phyloP scores from a whole-genome alignment of 2,113 vertebrate species.

The Gopherus flavomarginatus region DNA sequence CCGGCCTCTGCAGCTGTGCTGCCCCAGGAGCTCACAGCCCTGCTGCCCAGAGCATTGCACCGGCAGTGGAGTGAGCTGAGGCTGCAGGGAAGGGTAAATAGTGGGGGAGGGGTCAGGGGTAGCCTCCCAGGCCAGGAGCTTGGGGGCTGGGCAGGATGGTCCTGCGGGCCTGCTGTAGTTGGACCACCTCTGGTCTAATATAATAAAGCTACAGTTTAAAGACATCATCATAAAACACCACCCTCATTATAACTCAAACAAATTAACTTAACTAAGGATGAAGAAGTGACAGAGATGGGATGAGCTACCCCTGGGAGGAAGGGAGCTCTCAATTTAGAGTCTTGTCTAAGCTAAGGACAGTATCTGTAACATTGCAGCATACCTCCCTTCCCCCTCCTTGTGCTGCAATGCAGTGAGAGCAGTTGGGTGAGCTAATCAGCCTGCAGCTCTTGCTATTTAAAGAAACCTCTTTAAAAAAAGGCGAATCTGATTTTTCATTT shows the following conservation, averaged over 20 bases:
- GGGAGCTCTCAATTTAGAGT: not conserved
- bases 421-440: not conserved
- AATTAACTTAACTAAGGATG: not conserved
- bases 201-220: not conserved
- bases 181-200: not conserved
- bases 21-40: too few relatives aligned
- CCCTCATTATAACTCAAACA: not conserved
- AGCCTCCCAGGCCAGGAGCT: too few relatives aligned
- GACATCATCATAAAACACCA: not conserved
- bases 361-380: not conserved
- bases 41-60: too few relatives aligned
- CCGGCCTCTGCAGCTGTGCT: too few relatives aligned
- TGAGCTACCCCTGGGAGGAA: not conserved
- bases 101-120: too few relatives aligned
- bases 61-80: too few relatives aligned
- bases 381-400: not conserved
- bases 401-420: not conserved
- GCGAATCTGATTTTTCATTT: not conserved
- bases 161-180: too few relatives aligned
- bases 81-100: too few relatives aligned
- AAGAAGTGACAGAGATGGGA: not conserved
- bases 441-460: not conserved
- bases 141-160: too few relatives aligned
- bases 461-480: not conserved
- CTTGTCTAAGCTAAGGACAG: not conserved